These are phyloP conservation scores for Sparus aurata DNA, from an alignment of 2,797 vertebrate species.

Conservation along the genomic window DNA sequence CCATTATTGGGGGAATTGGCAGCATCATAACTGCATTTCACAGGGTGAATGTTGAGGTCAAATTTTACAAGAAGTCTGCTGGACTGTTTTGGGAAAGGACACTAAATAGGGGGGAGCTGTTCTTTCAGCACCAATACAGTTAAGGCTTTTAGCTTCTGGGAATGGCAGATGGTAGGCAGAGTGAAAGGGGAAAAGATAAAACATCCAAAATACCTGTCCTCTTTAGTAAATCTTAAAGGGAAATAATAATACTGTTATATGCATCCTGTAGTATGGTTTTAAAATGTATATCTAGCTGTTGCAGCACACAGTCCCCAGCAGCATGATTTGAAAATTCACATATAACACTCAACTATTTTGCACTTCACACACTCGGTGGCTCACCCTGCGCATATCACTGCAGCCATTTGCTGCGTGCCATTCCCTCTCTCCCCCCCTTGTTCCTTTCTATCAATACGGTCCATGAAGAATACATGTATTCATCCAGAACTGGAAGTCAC, in stretches of 20 bases:
- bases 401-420: too few relatives aligned
- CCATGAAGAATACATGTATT: too few relatives aligned
- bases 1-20: not conserved
- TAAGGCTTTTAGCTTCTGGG: constrained; percentile 9
- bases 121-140: not conserved
- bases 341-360: too few relatives aligned
- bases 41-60: not conserved
- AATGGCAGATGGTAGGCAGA: not conserved
- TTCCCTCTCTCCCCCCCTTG: too few relatives aligned
- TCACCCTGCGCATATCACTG: too few relatives aligned
- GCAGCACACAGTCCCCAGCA: not conserved
- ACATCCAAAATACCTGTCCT: not conserved
- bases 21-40: not conserved
- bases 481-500: too few relatives aligned
- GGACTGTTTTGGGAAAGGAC: not conserved
- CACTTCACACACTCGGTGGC: too few relatives aligned
- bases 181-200: constrained; percentile 10
- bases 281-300: not conserved
- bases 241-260: not conserved
- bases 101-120: not conserved
- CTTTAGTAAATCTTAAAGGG: constrained; percentile 13
- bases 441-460: too few relatives aligned
- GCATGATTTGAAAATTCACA: too few relatives aligned
- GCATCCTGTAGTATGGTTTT: not conserved
- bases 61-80: not conserved